phyloP scores from a whole-genome alignment of 2,113 vertebrate species.

The Melanerpes aurifrons region DNA sequence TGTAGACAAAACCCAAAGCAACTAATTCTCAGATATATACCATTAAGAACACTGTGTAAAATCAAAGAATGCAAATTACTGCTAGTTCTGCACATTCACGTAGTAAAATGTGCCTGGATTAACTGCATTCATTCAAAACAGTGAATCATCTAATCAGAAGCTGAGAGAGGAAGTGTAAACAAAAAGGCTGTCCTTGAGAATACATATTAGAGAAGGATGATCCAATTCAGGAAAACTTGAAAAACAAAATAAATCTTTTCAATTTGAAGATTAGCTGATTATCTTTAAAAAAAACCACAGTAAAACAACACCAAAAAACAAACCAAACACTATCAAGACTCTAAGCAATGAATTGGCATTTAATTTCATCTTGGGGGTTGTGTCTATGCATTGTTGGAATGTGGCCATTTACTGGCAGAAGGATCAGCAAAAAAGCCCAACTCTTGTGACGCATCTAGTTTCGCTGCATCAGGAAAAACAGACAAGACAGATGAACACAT shows the following conservation, averaged over 20 bases:
- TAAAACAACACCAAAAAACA: too few relatives aligned
- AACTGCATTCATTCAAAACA: neutral
- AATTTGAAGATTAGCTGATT: neutral
- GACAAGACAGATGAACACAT: neutral
- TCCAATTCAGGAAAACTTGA: neutral
- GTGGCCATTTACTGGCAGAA: neutral
- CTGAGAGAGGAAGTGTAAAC: constrained; percentile 4
- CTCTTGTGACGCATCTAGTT: neutral
- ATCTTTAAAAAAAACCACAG: neutral
- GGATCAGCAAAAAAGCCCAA: neutral
- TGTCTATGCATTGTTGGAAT: neutral
- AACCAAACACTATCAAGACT: neutral
- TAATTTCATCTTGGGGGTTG: neutral
- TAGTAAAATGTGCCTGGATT: neutral
- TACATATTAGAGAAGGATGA: neutral
- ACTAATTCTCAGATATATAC: neutral
- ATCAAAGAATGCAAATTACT: neutral
- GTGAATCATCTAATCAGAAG: constrained; percentile 47
- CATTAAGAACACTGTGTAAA: neutral
- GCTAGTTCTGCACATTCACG: neutral
- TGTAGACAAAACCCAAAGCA: neutral
- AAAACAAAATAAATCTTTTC: neutral
- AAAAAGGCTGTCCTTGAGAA: neutral
- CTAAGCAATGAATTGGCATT: neutral
- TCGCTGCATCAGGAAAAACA: constrained; percentile 20